Percentiles rank a stretch among this genome's conserved stretches.
Conservation (phyloP, 2,888 invertebrate species). For the Cryptus armator region DNA sequence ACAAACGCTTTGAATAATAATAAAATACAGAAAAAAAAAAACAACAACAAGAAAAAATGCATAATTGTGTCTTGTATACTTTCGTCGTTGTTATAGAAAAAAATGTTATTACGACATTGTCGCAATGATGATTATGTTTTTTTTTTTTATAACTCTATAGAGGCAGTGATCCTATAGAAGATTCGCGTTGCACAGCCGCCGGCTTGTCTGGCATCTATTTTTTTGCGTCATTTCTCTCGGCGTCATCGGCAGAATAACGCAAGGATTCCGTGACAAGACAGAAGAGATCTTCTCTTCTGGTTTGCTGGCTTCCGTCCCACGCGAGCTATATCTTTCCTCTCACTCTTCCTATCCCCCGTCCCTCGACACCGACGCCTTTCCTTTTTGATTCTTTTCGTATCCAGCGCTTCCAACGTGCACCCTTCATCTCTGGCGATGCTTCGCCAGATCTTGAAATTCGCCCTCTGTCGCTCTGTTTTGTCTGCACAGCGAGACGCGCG, state of each 20-base stretch:
- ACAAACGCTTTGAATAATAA: too few relatives aligned
- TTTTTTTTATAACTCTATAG: background rate
- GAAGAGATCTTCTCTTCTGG: conserved; percentile 70
- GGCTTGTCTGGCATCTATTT: conserved; percentile 81
- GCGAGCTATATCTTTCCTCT: conserved; percentile 32
- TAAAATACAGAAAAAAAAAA: too few relatives aligned
- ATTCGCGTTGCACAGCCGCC: conserved; percentile 73
- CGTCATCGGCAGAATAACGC: conserved; percentile 82
- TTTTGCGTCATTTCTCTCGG: conserved; percentile 84
- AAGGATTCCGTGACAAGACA: conserved; percentile 78
- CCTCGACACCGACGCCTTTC: conserved; percentile 15
- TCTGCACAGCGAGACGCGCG: conserved; percentile 25
- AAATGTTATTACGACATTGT: too few relatives aligned
- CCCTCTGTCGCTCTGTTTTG: conserved; percentile 13
- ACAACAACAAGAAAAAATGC: too few relatives aligned
- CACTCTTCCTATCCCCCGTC: conserved; percentile 18
- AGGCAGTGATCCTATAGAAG: conserved; percentile 5
- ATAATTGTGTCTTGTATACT: too few relatives aligned
- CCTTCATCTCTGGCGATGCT: conserved; percentile 56
- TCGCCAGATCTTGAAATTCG: conserved; percentile 56
- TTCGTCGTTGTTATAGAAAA: too few relatives aligned
- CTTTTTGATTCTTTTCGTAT: conserved; percentile 39
- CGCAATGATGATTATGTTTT: background rate
- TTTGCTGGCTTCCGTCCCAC: conserved; percentile 72
- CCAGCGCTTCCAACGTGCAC: conserved; percentile 32